Evolutionary conservation across 92 coral and sea anemone species (phyloP).

Genomic region (Scolanthus callimorphus): DNA sequence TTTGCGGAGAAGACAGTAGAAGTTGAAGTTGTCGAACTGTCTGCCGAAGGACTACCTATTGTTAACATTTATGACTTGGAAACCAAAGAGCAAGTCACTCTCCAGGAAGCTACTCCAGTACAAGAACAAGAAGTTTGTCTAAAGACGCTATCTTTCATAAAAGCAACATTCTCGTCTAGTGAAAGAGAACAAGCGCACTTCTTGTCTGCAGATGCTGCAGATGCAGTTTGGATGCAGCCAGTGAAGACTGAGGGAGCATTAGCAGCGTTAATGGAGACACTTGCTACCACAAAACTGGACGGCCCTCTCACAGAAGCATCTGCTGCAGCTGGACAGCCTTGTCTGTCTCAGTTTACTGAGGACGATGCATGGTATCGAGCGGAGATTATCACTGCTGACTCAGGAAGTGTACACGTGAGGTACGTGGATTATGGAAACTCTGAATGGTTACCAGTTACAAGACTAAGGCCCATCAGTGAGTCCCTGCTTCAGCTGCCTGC

Average conservation of each 20-base stretch:
- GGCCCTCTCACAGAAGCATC: background rate
- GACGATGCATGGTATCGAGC: conserved; percentile 84
- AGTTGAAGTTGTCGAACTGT: conserved; percentile 45
- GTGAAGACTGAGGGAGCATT: conserved; percentile 53
- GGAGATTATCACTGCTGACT: conserved; percentile 33
- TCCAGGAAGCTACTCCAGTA: background rate
- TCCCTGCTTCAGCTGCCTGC: conserved; percentile 58
- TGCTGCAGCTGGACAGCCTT: conserved; percentile 19
- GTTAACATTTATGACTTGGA: conserved; percentile 56
- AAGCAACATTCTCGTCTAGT: conserved; percentile 16
- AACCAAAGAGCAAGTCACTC: conserved; percentile 1
- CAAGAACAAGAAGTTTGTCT: background rate
- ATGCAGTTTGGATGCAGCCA: conserved; percentile 68
- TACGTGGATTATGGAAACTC: conserved; percentile 95
- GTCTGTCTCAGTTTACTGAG: conserved; percentile 73
- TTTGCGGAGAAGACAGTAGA: conserved; percentile 51
- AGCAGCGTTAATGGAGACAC: conserved; percentile 59
- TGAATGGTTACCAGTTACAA: conserved; percentile 58
- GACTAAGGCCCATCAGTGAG: conserved; percentile 62
- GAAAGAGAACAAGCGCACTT: conserved; percentile 44
- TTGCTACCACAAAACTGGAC: background rate
- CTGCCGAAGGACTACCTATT: conserved; percentile 18
- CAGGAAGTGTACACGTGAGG: conserved; percentile 69
- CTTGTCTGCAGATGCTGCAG: conserved; percentile 57
- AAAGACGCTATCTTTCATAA: background rate